phyloP scores from a whole-genome alignment of 2,113 vertebrate genomes.

The Heptranchias perlo region DNA sequence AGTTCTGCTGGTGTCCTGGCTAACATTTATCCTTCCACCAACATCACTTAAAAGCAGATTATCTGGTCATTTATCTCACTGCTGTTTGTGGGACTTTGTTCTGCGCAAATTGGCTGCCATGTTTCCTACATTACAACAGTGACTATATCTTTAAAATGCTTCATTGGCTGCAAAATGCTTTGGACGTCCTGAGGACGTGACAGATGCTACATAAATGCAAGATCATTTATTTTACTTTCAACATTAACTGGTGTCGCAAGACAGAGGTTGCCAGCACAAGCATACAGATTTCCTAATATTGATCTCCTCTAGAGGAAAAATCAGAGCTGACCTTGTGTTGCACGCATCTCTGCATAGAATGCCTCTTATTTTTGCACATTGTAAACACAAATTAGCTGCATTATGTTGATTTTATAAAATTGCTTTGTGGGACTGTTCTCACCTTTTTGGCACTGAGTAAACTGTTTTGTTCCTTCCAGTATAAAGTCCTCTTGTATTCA shows the following conservation, averaged over 20 bases:
- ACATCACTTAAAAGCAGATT: not conserved
- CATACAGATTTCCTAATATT: not conserved
- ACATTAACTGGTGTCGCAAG: not conserved
- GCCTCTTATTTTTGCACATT: not conserved
- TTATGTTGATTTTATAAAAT: not conserved
- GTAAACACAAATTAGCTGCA: not conserved
- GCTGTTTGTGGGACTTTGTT: not conserved
- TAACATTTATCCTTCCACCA: not conserved
- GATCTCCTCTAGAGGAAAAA: not conserved
- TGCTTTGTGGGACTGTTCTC: not conserved
- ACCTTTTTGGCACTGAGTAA: not conserved
- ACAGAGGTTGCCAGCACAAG: not conserved
- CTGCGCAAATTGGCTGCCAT: not conserved
- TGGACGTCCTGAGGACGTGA: not conserved
- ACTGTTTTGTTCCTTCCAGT: constrained; percentile 57
- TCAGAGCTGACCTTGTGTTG: not conserved
- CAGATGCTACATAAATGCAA: not conserved
- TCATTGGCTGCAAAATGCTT: not conserved
- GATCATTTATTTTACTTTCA: not conserved
- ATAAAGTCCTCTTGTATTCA: constrained; percentile 87
- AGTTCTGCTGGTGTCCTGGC: not conserved
- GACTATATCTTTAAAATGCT: not conserved
- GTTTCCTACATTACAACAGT: not conserved
- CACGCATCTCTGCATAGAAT: not conserved
- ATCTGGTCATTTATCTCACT: not conserved